These are phyloP conservation scores for Emydocephalus ijimae DNA, from an alignment of 2,113 vertebrate species.

Conservation along the genomic window DNA sequence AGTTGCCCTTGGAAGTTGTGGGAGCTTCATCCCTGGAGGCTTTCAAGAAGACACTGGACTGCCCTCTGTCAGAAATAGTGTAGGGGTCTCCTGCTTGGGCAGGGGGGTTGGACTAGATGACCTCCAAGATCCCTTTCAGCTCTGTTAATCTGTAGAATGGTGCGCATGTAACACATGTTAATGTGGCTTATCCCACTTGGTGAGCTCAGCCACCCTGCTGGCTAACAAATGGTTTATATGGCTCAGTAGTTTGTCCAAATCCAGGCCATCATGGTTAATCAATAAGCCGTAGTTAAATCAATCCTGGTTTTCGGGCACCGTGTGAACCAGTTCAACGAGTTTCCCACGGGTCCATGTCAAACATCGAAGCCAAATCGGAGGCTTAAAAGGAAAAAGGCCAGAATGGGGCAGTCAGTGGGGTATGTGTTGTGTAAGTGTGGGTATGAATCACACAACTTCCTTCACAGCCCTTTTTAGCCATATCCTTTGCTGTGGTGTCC, in stretches of 20 bases:
- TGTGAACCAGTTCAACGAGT: not conserved
- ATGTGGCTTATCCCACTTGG: not conserved
- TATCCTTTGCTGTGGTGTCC: not conserved
- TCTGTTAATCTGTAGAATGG: no score
- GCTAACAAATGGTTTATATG: not conserved
- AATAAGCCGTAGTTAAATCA: no score
- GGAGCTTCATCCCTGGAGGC: no score
- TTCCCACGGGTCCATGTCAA: not conserved
- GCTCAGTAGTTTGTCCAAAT: not conserved
- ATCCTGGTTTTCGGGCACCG: not conserved
- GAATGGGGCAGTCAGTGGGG: not conserved
- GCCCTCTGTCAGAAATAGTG: no score
- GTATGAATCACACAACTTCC: not conserved
- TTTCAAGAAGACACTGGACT: no score
- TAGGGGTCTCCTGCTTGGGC: no score
- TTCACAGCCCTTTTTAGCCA: not conserved
- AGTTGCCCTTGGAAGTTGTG: no score
- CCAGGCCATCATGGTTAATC: not conserved
- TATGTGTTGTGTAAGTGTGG: not conserved
- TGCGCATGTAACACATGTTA: no score
- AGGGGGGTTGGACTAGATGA: no score
- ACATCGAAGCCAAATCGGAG: not conserved
- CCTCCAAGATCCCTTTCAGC: no score
- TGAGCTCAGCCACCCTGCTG: not conserved
- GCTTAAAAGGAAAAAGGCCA: no score